Percentiles rank a stretch among this genome's conserved stretches.
These are phyloP conservation scores for Mythimna lalbum DNA, from an alignment of 2,888 invertebrate genomes.

Conservation along the genomic window DNA sequence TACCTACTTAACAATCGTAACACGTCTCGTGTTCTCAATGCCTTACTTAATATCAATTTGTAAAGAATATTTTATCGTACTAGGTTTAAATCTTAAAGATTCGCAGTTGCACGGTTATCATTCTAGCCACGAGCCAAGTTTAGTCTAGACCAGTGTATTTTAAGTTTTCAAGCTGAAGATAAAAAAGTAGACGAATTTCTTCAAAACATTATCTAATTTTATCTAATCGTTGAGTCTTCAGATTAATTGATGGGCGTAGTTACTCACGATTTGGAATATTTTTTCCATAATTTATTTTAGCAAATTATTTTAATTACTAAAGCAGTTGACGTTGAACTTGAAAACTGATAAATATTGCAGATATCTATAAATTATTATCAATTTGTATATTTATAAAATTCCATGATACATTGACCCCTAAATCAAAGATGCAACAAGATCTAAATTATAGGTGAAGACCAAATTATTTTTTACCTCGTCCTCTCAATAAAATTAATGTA, in stretches of 20 bases:
- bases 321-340: conserved; percentile 15
- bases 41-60: no score
- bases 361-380: conserved; percentile 2
- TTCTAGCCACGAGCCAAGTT: no score
- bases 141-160: no score
- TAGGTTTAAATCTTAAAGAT: no score
- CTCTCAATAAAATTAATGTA: conserved; percentile 37
- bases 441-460: not conserved
- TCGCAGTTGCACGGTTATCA: no score
- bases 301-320: conserved; percentile 16
- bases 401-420: conserved; percentile 23
- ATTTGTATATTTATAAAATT: not conserved
- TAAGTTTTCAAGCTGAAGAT: not conserved
- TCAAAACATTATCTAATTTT: not conserved
- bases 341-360: conserved; percentile 7
- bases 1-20: not conserved
- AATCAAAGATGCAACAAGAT: conserved; percentile 16
- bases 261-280: conserved; percentile 24
- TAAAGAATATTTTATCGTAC: no score
- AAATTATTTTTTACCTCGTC: conserved; percentile 24
- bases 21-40: not conserved
- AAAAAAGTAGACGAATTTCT: not conserved
- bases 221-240: not conserved
- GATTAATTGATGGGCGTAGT: conserved; percentile 12
- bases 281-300: not conserved